These are phyloP conservation scores for Dendrocincla tyrannina DNA, from an alignment of 2,797 vertebrate genomes.

Conservation along the genomic window DNA sequence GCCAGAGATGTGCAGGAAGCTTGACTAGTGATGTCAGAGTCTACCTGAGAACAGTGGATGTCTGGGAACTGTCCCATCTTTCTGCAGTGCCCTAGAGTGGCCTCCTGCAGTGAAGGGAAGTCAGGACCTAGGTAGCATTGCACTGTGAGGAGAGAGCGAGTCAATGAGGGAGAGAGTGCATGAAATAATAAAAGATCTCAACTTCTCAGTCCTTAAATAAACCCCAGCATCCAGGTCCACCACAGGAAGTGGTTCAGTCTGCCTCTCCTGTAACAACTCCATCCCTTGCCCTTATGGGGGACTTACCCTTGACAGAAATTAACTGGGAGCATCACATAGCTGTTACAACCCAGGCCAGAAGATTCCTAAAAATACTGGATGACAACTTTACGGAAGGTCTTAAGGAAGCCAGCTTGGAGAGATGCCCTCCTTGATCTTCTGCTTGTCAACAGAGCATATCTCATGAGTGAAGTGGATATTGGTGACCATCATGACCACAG, in stretches of 20 bases:
- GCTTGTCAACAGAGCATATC: neutral
- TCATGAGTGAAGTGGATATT: neutral
- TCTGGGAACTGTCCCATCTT: neutral
- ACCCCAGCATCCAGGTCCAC: neutral
- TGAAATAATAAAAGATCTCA: neutral
- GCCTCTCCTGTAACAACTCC: neutral
- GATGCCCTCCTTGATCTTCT: neutral
- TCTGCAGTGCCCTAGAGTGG: neutral
- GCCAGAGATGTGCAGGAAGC: neutral
- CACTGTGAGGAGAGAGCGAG: neutral
- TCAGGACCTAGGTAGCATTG: too few species aligned
- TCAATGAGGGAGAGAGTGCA: too few species aligned
- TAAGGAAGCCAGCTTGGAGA: neutral
- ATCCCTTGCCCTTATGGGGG: neutral
- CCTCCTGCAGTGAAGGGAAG: accelerated
- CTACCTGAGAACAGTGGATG: accelerated
- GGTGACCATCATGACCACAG: neutral
- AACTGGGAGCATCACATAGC: neutral
- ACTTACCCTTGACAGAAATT: neutral
- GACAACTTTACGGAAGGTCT: neutral
- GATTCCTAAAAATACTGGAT: neutral
- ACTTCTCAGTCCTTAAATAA: neutral
- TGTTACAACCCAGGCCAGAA: neutral
- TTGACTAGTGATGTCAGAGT: neutral
- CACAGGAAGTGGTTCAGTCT: neutral